Base-by-base conservation (phyloP, 92 coral and sea anemone genomes). In the Heliopora coerulea region DNA sequence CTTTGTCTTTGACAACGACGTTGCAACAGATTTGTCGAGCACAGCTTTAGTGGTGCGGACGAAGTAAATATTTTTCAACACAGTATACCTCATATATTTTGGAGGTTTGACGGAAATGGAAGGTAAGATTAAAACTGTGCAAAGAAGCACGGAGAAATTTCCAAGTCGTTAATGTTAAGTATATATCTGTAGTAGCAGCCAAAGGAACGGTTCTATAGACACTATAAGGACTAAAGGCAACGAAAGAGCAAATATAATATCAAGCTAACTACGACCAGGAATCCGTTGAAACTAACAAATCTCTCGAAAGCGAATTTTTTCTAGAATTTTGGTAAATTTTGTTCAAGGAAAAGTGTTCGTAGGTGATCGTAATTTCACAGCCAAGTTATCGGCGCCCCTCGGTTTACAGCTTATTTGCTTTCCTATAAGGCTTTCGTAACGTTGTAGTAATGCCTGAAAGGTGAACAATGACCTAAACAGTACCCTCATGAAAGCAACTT, bases 1-100 rank as follows among this genome's bases (percentile, higher is more conserved):
- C 74, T 67, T 67, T 67, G 74, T 67, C 74, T 67, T 67, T 42
- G 49, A 67, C 48, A 67, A 67, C 74, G 74, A 44, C 74, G 54
- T 54, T 63, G 48, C 29, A 63, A 63, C 50, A 7, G 74, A 48
- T 26, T 49, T 54, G 54, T 26, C 59, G 28, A 1, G 74, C 58
- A 44, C 29, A 26, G 74, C 32, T 67, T 44, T 67, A 18, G 49
- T 28, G 35, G 23, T 67, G 32, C 59, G 44, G 37, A 25, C 40
- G 17, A 11, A 33, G 27, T 33, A 67, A 67, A 44, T 8, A 11
- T 67, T 67, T 67, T 37, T 67, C 54, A 34, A 13, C 48, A 12
- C 58, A 67, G 24, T 67, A 26, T 67, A 67, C 35, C 29, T 67
- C 44, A 40, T 48, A 46, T 67, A 44, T 67, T 67, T 58, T 67